These are phyloP conservation scores for Pachyseris speciosa DNA, from an alignment of 64 coral and sea anemone species.

Conservation along the genomic window DNA sequence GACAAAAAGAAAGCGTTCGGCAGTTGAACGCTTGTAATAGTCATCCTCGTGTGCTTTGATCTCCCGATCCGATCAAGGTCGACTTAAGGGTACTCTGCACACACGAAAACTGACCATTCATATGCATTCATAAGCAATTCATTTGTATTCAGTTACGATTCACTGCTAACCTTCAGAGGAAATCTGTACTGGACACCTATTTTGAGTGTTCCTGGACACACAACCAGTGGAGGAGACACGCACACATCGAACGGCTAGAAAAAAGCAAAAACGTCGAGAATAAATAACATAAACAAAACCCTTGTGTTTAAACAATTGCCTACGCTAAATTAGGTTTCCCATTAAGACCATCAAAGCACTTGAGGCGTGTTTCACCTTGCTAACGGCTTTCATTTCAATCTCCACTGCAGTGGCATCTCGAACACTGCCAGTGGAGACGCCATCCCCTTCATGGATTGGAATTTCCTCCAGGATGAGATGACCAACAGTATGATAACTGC, in stretches of 20 bases:
- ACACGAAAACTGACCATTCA: no score
- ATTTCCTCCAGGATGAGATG: constrained; percentile 93
- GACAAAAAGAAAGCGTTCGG: no score
- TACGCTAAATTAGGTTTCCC: no score
- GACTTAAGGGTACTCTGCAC: no score
- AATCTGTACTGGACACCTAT: constrained; percentile 76
- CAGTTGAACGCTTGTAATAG: no score
- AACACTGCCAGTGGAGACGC: constrained; percentile 22
- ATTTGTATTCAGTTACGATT: neutral
- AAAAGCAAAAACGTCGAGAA: neutral
- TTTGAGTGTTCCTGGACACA: constrained; percentile 75
- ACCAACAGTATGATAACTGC: constrained; percentile 77
- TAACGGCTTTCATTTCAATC: constrained; percentile 81
- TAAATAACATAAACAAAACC: neutral
- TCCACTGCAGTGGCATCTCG: constrained; percentile 89
- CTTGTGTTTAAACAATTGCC: no score
- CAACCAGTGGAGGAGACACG: constrained; percentile 72
- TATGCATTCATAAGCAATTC: no score
- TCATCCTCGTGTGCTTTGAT: no score
- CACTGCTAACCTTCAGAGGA: constrained; percentile 70
- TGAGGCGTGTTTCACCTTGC: constrained; percentile 66
- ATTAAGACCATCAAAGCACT: no score
- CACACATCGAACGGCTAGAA: constrained; percentile 83
- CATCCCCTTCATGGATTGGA: constrained; percentile 52
- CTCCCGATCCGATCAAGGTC: no score